Evolutionary conservation across 2,888 invertebrate genomes (phyloP).

Genomic region (Spilarctia lutea): DNA sequence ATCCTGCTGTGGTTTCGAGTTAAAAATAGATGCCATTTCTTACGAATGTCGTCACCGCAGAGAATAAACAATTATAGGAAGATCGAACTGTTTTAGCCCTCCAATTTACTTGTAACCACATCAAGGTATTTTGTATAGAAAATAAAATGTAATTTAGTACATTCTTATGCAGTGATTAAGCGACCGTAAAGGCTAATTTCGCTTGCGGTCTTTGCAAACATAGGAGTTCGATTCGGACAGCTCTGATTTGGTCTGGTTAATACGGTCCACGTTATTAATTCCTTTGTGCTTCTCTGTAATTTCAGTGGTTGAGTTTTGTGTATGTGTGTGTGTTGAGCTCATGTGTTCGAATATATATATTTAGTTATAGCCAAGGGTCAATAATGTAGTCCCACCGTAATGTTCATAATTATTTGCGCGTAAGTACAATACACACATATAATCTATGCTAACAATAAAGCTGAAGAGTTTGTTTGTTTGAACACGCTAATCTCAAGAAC

Average conservation of each 20-base stretch:
- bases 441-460: no score
- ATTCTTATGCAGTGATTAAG: neutral
- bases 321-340: neutral
- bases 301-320: neutral
- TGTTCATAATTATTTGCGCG: no score
- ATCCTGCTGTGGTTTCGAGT: conserved; percentile 9
- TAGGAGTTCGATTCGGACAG: neutral
- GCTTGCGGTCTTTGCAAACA: neutral
- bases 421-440: no score
- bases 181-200: conserved; percentile 1
- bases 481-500: no score
- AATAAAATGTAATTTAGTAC: neutral
- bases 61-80: neutral
- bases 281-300: neutral
- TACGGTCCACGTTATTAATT: neutral
- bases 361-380: no score
- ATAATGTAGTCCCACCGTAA: no score
- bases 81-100: neutral
- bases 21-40: conserved; percentile 2
- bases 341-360: no score
- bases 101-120: neutral
- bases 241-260: neutral
- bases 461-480: no score
- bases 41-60: neutral
- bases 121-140: neutral